A percentile compares a stretch with the other conserved stretches of the same genome.
phyloP scores from a whole-genome alignment of 2,113 vertebrate genomes.

The Erythrolamprus reginae region DNA sequence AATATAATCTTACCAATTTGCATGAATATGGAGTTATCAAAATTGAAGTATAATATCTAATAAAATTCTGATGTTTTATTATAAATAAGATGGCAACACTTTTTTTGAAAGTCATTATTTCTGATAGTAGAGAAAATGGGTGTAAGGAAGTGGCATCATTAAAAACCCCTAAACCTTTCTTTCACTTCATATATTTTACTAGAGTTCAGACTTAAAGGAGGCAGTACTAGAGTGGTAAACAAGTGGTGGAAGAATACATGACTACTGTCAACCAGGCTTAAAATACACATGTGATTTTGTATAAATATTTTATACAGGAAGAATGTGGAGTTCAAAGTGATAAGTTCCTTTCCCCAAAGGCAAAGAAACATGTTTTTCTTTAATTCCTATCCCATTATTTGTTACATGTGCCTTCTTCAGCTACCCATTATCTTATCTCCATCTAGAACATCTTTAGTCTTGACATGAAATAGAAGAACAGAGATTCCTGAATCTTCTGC shows the following conservation, averaged over 20 bases:
- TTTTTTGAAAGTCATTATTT: neutral
- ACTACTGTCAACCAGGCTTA: neutral
- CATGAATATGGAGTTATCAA: neutral
- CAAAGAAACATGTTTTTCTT: neutral
- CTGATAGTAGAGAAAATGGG: neutral
- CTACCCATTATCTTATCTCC: slow-evolving; percentile 48
- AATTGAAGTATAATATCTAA: neutral
- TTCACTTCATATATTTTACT: neutral
- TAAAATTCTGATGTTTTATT: too few species aligned
- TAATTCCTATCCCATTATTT: neutral
- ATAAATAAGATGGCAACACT: neutral
- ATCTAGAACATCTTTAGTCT: slow-evolving; percentile 53
- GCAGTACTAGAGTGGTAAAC: neutral
- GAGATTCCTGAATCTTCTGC: slow-evolving; percentile 53
- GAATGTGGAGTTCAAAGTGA: slow-evolving; percentile 9
- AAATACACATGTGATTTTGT: neutral
- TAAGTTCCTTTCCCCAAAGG: slow-evolving; percentile 27
- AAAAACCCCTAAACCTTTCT: neutral
- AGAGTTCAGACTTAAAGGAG: neutral
- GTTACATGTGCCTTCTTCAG: slow-evolving; percentile 44
- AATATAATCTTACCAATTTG: neutral
- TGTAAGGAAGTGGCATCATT: neutral
- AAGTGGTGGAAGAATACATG: neutral
- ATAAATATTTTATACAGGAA: neutral
- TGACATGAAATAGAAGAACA: slow-evolving; percentile 37